These are phyloP conservation scores for Zaprionus inermis DNA, from an alignment of 1,140 invertebrate species.

Conservation along the genomic window DNA sequence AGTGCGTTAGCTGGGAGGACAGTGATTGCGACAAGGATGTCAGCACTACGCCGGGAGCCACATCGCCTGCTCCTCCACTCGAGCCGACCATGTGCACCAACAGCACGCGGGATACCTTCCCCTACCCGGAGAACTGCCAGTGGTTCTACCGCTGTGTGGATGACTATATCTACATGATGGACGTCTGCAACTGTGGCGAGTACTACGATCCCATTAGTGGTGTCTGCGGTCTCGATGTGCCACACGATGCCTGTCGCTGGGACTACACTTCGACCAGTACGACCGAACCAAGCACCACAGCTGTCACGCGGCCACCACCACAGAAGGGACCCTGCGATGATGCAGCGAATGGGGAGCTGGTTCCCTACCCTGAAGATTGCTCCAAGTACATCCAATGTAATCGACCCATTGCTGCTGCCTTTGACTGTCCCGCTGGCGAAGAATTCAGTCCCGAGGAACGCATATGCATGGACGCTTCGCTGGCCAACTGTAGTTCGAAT, in stretches of 20 bases:
- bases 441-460: conserved; percentile 53
- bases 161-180: conserved; percentile 71
- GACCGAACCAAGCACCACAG: conserved; percentile 7
- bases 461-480: conserved; percentile 50
- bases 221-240: conserved; percentile 58
- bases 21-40: conserved; percentile 65
- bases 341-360: conserved; percentile 39
- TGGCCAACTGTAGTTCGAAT: conserved; percentile 57
- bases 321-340: conserved; percentile 64
- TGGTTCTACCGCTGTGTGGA: conserved; percentile 68
- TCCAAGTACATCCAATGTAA: conserved; percentile 67
- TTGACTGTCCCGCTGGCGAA: conserved; percentile 54
- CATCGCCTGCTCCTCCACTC: conserved; percentile 20
- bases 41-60: conserved; percentile 44
- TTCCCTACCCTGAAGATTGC: conserved; percentile 74
- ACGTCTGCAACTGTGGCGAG: conserved; percentile 67
- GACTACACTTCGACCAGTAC: conserved; percentile 60
- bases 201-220: conserved; percentile 66
- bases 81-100: conserved; percentile 65
- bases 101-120: conserved; percentile 56
- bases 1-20: conserved; percentile 57
- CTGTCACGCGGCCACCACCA: conserved; percentile 55
- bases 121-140: conserved; percentile 69
- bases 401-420: conserved; percentile 60
- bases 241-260: conserved; percentile 66